phyloP scores from a whole-genome alignment of 2,888 invertebrate genomes.

The Drosophila fulvimacula region DNA sequence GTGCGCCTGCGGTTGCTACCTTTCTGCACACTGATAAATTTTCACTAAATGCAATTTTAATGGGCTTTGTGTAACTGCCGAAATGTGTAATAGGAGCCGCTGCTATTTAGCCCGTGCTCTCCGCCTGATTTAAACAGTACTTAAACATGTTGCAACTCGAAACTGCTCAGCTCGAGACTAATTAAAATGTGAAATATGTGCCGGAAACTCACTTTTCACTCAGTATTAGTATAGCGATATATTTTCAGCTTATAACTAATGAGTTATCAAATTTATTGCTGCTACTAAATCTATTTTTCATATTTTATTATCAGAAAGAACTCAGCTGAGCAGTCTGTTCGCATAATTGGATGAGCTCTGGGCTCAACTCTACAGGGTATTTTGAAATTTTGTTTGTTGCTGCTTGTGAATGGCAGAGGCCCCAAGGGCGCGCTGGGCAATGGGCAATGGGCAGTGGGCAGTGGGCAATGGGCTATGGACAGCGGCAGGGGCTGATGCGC shows the following conservation, averaged over 20 bases:
- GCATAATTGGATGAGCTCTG: not conserved
- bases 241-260: not conserved
- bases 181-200: constrained; percentile 1
- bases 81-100: constrained; percentile 42
- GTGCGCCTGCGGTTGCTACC: constrained; percentile 71
- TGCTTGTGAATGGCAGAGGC: constrained; percentile 1
- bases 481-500: constrained; percentile 2
- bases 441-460: not conserved
- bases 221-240: not conserved
- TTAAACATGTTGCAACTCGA: constrained; percentile 23
- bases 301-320: too few species aligned
- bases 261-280: not conserved
- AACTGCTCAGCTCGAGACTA: not conserved
- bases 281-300: not conserved
- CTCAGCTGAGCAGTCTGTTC: too few species aligned
- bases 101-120: constrained; percentile 14
- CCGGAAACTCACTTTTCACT: not conserved
- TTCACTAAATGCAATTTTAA: constrained; percentile 79
- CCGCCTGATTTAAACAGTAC: constrained; percentile 39
- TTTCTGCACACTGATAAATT: constrained; percentile 72
- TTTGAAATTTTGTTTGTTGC: constrained; percentile 31
- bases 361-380: constrained; percentile 24
- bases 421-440: not conserved
- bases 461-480: not conserved
- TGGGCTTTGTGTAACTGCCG: constrained; percentile 55